phyloP scores from a whole-genome alignment of 2,797 vertebrate genomes.

The Esox masquinongy region DNA sequence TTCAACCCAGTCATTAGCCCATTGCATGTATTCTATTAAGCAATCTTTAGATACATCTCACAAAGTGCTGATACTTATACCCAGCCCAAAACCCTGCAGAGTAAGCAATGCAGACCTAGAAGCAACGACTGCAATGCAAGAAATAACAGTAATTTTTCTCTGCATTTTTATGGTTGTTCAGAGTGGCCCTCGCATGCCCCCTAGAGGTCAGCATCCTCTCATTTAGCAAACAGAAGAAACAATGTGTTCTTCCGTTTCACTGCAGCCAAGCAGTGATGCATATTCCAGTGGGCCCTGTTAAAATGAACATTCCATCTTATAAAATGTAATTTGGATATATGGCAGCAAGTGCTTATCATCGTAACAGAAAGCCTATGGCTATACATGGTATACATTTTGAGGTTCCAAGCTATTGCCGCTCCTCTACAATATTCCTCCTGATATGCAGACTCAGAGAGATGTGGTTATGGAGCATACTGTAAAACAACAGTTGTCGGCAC shows the following conservation, averaged over 20 bases:
- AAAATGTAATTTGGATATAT: neutral
- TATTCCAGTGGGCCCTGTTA: neutral
- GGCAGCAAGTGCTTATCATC: neutral
- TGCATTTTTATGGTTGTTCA: neutral
- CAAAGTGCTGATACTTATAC: too few species aligned
- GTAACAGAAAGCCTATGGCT: neutral
- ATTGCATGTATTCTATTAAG: too few species aligned
- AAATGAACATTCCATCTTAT: neutral
- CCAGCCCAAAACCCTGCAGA: too few species aligned
- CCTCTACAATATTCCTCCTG: neutral
- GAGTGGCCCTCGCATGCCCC: neutral
- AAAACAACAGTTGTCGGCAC: neutral
- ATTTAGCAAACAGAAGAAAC: neutral
- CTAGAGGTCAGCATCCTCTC: constrained; percentile 4
- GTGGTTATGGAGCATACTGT: neutral
- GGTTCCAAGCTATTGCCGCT: neutral
- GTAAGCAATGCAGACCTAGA: too few species aligned
- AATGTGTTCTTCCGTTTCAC: neutral
- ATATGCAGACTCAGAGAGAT: neutral
- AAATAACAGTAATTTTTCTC: neutral
- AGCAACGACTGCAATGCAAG: neutral
- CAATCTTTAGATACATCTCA: too few species aligned
- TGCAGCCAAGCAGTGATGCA: neutral
- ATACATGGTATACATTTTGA: neutral
- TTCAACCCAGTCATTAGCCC: too few species aligned